Percentiles rank a stretch among this genome's conserved stretches.
Conservation (phyloP, 2,888 invertebrate genomes). For the Cryptocephalus primarius region DNA sequence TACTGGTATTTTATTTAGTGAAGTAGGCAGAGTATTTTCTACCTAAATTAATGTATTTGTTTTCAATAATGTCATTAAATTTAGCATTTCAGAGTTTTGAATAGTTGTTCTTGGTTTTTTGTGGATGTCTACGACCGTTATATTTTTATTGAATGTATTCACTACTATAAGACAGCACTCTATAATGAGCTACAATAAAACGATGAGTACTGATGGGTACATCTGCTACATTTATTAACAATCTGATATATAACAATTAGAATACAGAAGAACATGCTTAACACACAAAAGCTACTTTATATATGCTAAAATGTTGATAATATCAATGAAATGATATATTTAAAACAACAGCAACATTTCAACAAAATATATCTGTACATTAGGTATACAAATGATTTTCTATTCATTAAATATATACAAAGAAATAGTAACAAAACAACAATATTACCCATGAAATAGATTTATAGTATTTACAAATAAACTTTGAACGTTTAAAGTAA, state of each 20-base stretch:
- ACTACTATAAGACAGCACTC: too few species aligned
- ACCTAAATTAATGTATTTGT: too few species aligned
- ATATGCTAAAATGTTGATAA: slow-evolving; percentile 18
- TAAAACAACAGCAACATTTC: slow-evolving; percentile 11
- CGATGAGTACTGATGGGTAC: slow-evolving; percentile 20
- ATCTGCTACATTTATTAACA: slow-evolving; percentile 40
- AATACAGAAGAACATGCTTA: slow-evolving; percentile 37
- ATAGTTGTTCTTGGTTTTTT: too few species aligned
- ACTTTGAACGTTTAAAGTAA: too few species aligned
- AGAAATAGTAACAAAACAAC: slow-evolving; percentile 11
- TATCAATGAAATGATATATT: not conserved
- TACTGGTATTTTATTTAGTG: too few species aligned
- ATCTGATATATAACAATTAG: slow-evolving; percentile 37
- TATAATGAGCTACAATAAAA: not conserved
- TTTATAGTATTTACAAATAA: too few species aligned
- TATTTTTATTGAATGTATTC: too few species aligned
- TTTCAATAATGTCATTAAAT: too few species aligned
- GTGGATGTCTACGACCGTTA: too few species aligned
- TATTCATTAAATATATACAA: slow-evolving; percentile 11
- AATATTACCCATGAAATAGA: not conserved
- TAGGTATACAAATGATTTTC: slow-evolving; percentile 15
- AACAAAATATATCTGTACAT: slow-evolving; percentile 17
- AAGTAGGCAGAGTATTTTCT: too few species aligned
- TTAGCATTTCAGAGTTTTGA: too few species aligned
- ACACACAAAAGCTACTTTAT: slow-evolving; percentile 34